Evolutionary conservation across 2,888 invertebrate genomes (phyloP).

Genomic region (Teleiodes luculella): DNA sequence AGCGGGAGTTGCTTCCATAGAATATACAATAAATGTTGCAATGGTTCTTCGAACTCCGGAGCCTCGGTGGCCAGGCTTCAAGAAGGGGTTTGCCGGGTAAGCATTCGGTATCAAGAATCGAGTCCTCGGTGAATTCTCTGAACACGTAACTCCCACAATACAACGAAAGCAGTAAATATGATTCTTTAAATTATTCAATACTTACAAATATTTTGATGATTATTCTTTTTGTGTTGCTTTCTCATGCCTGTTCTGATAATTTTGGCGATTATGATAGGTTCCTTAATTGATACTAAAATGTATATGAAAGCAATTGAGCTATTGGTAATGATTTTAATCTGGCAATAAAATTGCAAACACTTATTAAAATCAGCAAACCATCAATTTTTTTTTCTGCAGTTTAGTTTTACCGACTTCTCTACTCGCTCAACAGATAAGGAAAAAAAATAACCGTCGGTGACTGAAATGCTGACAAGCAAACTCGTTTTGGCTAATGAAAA

Average conservation of each 20-base stretch:
- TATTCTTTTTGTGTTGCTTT: no score
- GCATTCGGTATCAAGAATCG: slow-evolving; percentile 56
- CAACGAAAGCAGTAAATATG: slow-evolving; percentile 6
- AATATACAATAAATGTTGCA: no score
- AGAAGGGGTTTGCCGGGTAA: slow-evolving; percentile 54
- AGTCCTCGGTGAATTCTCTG: slow-evolving; percentile 39
- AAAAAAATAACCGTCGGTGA: slow-evolving; percentile 24
- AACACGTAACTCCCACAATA: slow-evolving; percentile 45
- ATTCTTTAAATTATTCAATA: background rate
- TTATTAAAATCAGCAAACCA: background rate
- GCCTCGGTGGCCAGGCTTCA: slow-evolving; percentile 34
- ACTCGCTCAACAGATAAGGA: slow-evolving; percentile 18
- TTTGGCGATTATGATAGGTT: no score
- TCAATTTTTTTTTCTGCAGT: background rate
- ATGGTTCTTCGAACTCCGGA: background rate
- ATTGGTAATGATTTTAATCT: no score
- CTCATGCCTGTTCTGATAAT: no score
- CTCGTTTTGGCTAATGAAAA: slow-evolving; percentile 31
- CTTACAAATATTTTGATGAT: background rate
- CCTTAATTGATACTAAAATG: no score
- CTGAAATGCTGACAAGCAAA: slow-evolving; percentile 32
- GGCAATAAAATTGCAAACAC: no score
- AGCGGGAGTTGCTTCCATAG: no score
- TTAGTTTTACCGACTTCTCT: background rate
- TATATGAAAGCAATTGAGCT: no score